Percentiles rank a stretch among this genome's conserved stretches.
Conservation (phyloP, 2,888 invertebrate genomes). For the Chymomyza fuscimana region DNA sequence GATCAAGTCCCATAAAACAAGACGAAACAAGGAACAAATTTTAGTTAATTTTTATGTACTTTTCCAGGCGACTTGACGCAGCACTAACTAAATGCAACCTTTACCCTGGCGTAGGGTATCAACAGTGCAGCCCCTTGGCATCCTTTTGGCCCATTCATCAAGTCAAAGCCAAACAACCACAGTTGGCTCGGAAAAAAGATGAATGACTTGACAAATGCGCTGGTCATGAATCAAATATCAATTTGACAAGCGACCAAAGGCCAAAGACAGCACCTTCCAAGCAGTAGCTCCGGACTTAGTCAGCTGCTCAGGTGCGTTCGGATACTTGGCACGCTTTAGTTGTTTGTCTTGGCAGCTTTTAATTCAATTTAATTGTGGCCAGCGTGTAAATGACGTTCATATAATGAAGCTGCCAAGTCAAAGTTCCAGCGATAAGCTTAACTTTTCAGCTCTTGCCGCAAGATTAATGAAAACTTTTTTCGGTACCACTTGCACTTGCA, state of each 20-base stretch:
- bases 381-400: conserved; percentile 61
- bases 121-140: conserved; percentile 50
- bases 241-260: conserved; percentile 70
- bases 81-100: conserved; percentile 33
- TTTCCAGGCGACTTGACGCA: neutral
- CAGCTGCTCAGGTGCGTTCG: conserved; percentile 1
- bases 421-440: conserved; percentile 43
- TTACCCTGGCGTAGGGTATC: conserved; percentile 20
- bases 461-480: conserved; percentile 67
- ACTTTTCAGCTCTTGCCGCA: conserved; percentile 43
- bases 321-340: neutral
- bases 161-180: conserved; percentile 6
- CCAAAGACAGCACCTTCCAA: conserved; percentile 29
- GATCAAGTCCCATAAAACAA: too few relatives aligned
- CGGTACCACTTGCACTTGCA: conserved; percentile 12
- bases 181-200: conserved; percentile 54
- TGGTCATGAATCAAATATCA: conserved; percentile 78
- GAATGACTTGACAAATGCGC: conserved; percentile 76
- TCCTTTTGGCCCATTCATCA: conserved; percentile 31
- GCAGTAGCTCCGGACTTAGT: neutral
- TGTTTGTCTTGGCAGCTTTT: conserved; percentile 42
- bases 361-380: conserved; percentile 73
- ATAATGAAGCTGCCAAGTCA: conserved; percentile 28
- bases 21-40: too few relatives aligned
- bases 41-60: neutral